Evolutionary conservation across 2,888 invertebrate genomes (phyloP), one percentile per base, ranked within the genome.

Genomic region (Capitulum mitella): DNA sequence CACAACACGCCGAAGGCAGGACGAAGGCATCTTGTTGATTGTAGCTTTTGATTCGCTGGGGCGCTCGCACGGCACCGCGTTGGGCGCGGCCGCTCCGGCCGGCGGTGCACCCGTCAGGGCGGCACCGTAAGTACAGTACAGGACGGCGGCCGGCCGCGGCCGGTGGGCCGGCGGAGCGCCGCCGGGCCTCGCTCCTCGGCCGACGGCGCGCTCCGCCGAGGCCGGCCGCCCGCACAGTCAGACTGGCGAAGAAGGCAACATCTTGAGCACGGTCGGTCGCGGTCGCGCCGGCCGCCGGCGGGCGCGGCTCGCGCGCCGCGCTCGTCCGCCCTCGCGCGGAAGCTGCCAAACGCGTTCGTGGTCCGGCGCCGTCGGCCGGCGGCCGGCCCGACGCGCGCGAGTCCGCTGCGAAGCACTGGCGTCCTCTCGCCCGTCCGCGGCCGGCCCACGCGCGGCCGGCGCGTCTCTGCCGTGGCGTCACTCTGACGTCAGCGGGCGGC

Each of bases 1-100:
- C 64, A 64, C 64, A 37, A 64, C 64, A 37, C 64, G 64, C 64
- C 16, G 16, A 64, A 64, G 64, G 64, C 64, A 64, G 34, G 10
- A 32, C 34, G 19, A 64, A 64, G 64, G 64, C 64, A 34, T 64
- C 64, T 19, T 19, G 29, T 29, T 37, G 34, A 37, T 19, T 22
- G 37, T 5, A 64, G 64, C 64, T 64, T 64, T 64, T 64, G 64
- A 64, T 64, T 64, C 32, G 3, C 29, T 29, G 64, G 64, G 37
- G 37, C 64, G 64, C n/a, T 37, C 6, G 5, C 32, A n/a, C n/a
- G n/a, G n/a, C n/a, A n/a, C n/a, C n/a, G n/a, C n/a, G n/a, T n/a
- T n/a, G n/a, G n/a, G n/a, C n/a, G n/a, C n/a, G n/a, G n/a, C n/a
- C n/a, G n/a, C n/a, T n/a, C n/a, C n/a, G n/a, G n/a, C n/a, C n/a